Conservation (phyloP, 37 sponge, comb jelly and placozoan genomes). For the Halisarca cf. caerulea region DNA sequence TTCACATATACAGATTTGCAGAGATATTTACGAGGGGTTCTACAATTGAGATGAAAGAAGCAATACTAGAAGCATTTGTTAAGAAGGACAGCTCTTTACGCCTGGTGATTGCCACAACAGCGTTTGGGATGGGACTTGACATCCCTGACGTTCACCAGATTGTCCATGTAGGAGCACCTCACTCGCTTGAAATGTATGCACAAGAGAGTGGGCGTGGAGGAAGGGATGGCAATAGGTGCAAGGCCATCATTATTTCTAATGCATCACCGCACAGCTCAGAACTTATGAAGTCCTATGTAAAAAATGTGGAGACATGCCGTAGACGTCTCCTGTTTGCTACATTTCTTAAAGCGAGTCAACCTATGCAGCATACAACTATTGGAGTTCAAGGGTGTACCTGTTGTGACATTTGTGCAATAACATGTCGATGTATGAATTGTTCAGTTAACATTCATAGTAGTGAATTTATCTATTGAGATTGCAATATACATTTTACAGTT, state of each 20-base stretch:
- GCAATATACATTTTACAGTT: no score
- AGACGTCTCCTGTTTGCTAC: neutral
- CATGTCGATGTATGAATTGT: no score
- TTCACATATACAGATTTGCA: neutral
- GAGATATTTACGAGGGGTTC: neutral
- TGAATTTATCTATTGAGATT: no score
- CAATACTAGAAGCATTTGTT: neutral
- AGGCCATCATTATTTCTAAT: constrained; percentile 14
- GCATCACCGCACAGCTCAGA: neutral
- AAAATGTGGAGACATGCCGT: neutral
- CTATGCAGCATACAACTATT: neutral
- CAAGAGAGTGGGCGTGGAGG: no score
- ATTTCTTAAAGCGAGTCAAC: neutral
- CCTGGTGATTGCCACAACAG: neutral
- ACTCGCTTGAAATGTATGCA: no score
- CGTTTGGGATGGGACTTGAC: no score
- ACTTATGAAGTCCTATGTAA: neutral
- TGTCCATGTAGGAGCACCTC: no score
- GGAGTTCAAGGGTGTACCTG: no score
- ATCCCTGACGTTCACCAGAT: no score
- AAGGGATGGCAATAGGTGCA: no score
- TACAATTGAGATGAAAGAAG: neutral
- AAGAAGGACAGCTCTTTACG: neutral
- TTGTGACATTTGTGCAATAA: no score
- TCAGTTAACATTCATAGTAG: no score